These are phyloP conservation scores for Copidosoma floridanum DNA, from an alignment of 1,140 invertebrate species.

Conservation along the genomic window DNA sequence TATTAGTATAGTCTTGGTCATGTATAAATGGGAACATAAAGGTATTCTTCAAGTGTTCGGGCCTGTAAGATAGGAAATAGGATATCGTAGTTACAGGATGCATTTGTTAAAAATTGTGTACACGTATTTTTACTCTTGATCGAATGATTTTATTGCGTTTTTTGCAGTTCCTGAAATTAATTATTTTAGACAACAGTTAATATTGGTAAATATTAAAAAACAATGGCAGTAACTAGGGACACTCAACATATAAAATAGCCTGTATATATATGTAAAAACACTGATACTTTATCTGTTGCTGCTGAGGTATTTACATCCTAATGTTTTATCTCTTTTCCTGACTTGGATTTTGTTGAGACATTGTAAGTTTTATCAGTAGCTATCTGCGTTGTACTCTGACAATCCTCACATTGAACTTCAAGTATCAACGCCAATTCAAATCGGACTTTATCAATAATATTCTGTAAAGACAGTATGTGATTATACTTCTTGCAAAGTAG, in stretches of 20 bases:
- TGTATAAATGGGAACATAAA: slow-evolving; percentile 14
- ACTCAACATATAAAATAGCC: too few species aligned
- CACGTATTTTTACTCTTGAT: not conserved
- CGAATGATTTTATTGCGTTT: too few species aligned
- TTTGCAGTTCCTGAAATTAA: not conserved
- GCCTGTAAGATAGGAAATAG: not conserved
- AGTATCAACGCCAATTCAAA: too few species aligned
- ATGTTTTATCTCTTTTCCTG: too few species aligned
- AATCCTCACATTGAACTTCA: too few species aligned
- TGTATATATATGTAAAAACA: not conserved
- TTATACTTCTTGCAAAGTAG: too few species aligned
- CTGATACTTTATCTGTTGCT: too few species aligned
- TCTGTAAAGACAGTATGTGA: too few species aligned
- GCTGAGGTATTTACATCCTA: too few species aligned
- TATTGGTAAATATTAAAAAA: not conserved
- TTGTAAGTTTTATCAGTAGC: not conserved
- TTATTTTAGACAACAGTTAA: not conserved
- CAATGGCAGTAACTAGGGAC: not conserved
- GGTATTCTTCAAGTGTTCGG: slow-evolving; percentile 1
- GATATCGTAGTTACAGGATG: too few species aligned
- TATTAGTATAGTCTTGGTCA: not conserved
- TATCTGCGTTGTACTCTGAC: not conserved
- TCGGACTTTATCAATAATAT: too few species aligned
- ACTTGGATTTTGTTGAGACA: not conserved
- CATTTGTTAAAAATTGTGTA: not conserved